Conservation (phyloP, 1,140 invertebrate species). For the Amphibalanus amphitrite region DNA sequence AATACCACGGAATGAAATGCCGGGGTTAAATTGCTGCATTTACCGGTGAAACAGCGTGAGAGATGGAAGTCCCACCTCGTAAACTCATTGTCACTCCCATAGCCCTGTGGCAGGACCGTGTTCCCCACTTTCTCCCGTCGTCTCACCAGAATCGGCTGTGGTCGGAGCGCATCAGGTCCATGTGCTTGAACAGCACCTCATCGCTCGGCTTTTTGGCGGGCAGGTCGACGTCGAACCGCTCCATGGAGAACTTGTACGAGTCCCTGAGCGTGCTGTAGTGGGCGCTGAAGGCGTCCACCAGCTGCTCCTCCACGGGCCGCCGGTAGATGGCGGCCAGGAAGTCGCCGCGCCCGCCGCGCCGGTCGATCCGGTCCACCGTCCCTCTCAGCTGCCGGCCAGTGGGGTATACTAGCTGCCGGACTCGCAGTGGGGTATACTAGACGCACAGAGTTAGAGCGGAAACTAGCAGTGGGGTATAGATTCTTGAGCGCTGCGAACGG, state of each 20-base stretch:
- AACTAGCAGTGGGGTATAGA: no score
- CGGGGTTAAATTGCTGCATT: no score
- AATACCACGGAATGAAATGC: no score
- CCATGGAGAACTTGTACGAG: conserved; percentile 9
- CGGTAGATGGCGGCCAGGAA: conserved; percentile 26
- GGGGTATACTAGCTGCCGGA: no score
- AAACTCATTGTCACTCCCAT: no score
- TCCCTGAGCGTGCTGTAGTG: conserved; percentile 12
- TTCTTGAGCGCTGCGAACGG: no score
- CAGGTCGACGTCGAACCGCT: conserved; percentile 17
- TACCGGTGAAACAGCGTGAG: no score
- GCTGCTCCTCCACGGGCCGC: conserved; percentile 19
- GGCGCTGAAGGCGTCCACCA: conserved; percentile 17
- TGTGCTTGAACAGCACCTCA: conserved; percentile 15
- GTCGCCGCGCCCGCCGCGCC: conserved; percentile 25
- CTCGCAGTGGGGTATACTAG: no score
- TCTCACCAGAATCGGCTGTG: conserved; percentile 25
- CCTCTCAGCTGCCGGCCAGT: conserved; percentile 20
- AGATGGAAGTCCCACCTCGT: no score
- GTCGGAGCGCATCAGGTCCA: conserved; percentile 24
- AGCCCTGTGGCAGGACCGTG: no score
- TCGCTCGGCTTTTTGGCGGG: conserved; percentile 13
- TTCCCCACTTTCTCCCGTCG: conserved; percentile 11
- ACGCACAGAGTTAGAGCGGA: no score
- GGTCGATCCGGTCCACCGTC: conserved; percentile 19